Evolutionary conservation across 2,797 vertebrate species (phyloP).

Genomic region (Podarcis siculus): DNA sequence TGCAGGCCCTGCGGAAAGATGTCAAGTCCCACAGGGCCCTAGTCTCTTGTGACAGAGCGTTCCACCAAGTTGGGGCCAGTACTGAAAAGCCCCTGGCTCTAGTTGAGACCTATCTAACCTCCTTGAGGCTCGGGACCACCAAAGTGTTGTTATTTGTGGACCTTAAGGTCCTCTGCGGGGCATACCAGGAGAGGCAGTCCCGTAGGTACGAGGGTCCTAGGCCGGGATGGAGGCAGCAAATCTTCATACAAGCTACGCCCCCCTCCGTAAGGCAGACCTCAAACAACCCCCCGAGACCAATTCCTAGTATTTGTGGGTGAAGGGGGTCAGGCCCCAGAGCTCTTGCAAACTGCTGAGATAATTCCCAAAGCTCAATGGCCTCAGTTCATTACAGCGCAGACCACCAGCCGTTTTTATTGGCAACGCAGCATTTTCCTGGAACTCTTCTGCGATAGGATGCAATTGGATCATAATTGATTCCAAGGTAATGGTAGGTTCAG

Average conservation of each 20-base stretch:
- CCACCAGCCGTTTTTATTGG: background rate
- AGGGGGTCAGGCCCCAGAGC: background rate
- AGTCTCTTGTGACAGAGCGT: too few relatives aligned
- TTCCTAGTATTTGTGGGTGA: conserved; percentile 52
- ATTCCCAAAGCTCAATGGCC: conserved; percentile 36
- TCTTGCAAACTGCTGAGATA: conserved; percentile 51
- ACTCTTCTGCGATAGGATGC: background rate
- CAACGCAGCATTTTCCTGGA: conserved; percentile 30
- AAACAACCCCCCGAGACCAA: conserved; percentile 58
- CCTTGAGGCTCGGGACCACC: too few relatives aligned
- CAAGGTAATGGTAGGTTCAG: conserved; percentile 8
- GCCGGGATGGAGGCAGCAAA: too few relatives aligned
- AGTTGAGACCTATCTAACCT: too few relatives aligned
- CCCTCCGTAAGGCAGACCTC: conserved; percentile 1
- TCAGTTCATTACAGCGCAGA: conserved; percentile 57
- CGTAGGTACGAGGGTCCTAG: too few relatives aligned
- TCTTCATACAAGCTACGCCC: background rate
- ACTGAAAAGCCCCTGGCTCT: too few relatives aligned
- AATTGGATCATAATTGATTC: conserved; percentile 27
- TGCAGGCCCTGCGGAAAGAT: too few relatives aligned
- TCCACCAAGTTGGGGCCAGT: too few relatives aligned
- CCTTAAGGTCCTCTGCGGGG: too few relatives aligned
- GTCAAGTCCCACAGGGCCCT: too few relatives aligned
- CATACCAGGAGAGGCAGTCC: too few relatives aligned
- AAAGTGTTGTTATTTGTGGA: too few relatives aligned